A percentile compares a stretch with the other conserved stretches of the same genome.
These are phyloP conservation scores for Phortica magna DNA, from an alignment of 2,888 invertebrate genomes.

Conservation along the genomic window DNA sequence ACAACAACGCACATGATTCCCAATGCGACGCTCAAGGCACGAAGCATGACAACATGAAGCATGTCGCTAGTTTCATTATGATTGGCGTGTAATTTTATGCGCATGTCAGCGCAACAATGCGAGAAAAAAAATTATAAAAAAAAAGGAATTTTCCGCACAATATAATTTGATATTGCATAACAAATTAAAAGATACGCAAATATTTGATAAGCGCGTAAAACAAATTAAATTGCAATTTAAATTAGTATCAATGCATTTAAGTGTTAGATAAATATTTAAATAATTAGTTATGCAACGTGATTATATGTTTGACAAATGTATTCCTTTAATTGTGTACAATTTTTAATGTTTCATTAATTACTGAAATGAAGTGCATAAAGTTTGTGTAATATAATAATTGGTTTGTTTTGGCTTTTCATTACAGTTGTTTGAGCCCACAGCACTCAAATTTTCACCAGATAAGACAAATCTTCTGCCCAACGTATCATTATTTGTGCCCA, in stretches of 20 bases:
- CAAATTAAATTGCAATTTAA: conserved; percentile 8
- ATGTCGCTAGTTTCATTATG: conserved; percentile 19
- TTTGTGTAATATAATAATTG: too few relatives aligned
- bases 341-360: too few relatives aligned
- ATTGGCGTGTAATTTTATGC: conserved; percentile 18
- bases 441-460: too few relatives aligned
- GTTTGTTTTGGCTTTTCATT: too few relatives aligned
- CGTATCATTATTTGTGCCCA: too few relatives aligned
- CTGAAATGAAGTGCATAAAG: too few relatives aligned
- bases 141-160: neutral
- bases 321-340: neutral
- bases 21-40: neutral
- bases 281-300: neutral
- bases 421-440: too few relatives aligned
- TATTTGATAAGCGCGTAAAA: conserved; percentile 16
- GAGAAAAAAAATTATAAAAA: neutral
- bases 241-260: neutral
- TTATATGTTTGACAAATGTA: neutral
- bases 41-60: neutral
- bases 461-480: too few relatives aligned
- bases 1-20: neutral
- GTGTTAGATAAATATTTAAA: conserved; percentile 11
- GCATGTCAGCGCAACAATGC: neutral
- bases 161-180: neutral
- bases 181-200: conserved; percentile 8